Evolutionary conservation across 2,888 invertebrate species (phyloP), one percentile per base, ranked within the genome.

Genomic region (Charanyca ferruginea): DNA sequence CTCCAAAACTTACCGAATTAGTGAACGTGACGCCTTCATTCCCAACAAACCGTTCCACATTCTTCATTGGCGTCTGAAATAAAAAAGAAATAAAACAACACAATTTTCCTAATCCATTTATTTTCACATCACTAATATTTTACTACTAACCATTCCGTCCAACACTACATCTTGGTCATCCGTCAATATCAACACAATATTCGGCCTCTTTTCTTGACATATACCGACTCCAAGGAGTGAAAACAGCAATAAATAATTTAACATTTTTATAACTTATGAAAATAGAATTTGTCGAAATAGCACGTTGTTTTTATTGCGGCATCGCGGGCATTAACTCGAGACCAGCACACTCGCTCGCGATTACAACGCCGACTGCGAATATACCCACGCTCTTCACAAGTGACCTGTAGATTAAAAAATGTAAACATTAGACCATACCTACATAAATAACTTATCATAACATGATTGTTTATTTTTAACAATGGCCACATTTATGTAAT

Each of bases 151-250:
- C 96, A 98, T 96, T 57, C 98, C 97, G 88, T 97, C 97, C 54
- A 98, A 91, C n/a, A 96, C 92, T 3, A 96, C 93, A 95, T 98
- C 98, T 90, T 98, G 98, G 93, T 98, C 98, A 89, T 99, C 98
- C 0, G 98, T 98, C 58, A 98, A 85, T 79, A 98, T 95, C 44
- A 98, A 86, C 51, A 98, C 95, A 86, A 98, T 97, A 92, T 98
- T 98, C 32, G 97, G 97, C 84, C 85, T 89, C 51, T 76, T 85
- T 32, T 70, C 73, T 44, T 83, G 85, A 75, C 90, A 87, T 53
- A 85, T 75, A 64, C 77, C 80, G 60, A 75, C 73, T 44, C 87
- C 83, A 55, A 85, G 71, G 64, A 90, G 70, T 35, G 89, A 81
- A 66, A 91, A 83, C 75, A 94, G 85, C 66, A 95, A 83, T 81